Evolutionary conservation across 1,140 invertebrate species (phyloP).

Genomic region (Drosophila bifasciata): DNA sequence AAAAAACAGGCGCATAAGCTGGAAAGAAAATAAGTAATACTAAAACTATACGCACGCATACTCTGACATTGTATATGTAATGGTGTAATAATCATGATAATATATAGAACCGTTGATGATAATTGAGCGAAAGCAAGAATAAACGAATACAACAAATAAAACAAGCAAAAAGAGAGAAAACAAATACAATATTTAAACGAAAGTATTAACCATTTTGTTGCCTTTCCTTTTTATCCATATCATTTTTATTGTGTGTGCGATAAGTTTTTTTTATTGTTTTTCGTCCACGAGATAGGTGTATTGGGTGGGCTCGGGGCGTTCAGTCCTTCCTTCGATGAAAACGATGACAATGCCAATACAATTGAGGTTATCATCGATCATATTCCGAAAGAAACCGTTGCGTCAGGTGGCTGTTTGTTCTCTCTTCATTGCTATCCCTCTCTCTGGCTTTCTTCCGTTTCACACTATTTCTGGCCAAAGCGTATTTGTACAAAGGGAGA

Average conservation of each 20-base stretch:
- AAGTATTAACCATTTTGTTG: conserved; percentile 34
- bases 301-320: neutral
- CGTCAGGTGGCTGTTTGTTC: neutral
- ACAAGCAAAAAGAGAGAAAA: conserved; percentile 46
- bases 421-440: conserved; percentile 10
- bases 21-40: conserved; percentile 1
- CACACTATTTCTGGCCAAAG: neutral
- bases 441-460: neutral
- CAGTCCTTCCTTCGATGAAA: too few species aligned
- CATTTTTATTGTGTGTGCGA: conserved; percentile 54
- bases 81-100: conserved; percentile 69
- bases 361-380: too few species aligned
- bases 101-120: conserved; percentile 58
- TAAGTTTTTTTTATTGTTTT: conserved; percentile 27
- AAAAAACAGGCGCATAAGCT: neutral
- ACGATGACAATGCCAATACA: too few species aligned
- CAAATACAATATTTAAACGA: conserved; percentile 56
- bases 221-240: conserved; percentile 30
- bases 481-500: neutral
- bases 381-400: too few species aligned
- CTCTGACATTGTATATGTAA: conserved; percentile 61
- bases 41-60: conserved; percentile 42
- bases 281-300: conserved; percentile 9
- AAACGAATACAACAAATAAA: conserved; percentile 49
- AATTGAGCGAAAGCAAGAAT: conserved; percentile 41